Base-by-base conservation (phyloP, 92 coral and sea anemone genomes). In the Siderastrea radians region DNA sequence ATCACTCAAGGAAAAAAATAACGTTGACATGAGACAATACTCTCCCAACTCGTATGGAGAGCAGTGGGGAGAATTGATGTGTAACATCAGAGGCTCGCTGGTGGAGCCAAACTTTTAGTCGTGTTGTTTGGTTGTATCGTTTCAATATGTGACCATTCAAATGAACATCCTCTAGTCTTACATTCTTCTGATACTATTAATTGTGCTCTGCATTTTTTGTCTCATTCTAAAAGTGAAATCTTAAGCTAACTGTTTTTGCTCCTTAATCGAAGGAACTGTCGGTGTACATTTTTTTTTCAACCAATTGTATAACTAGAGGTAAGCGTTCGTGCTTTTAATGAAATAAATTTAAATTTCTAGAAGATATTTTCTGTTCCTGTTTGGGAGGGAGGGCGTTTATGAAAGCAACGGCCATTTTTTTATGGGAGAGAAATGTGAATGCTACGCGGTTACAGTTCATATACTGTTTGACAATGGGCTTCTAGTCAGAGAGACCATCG, bases 281-380 rank as follows among this genome's bases (percentile, higher is more conserved):
- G 8, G 13, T 74, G 60, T 74, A 72, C 45, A 72, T 74, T 75
- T 54, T 57, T 60, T 66, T 65, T 75, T 16, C 51, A 75, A 75
- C 65, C 65, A 54, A 54, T 50, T 55, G 83, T 61, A 62, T 11
- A 58, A 58, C 59, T 77, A 47, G 72, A 14, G 55, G 9, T 61
- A 78, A 78, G 83, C 83, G 58, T 78, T 77, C 81, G 81, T 77
- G 81, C 81, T 61, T 77, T 77, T 7, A 49, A 47, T 38, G 50
- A 47, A 78, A 78, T 61, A 46, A 61, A 78, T 61, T 47, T 47
- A 12, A 78, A 78, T 78, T 78, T 78, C 72, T 78, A 62, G 16
- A 72, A 78, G 6, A 61, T 44, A 1, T 38, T 13, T 50, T 53
- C 11, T 44, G 14, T 17, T 38, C 9, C 16, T 9, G 9, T 9